Percentiles rank a stretch among this genome's conserved stretches.
Conservation (phyloP, 2,113 vertebrate genomes). For the Halcyon senegalensis region DNA sequence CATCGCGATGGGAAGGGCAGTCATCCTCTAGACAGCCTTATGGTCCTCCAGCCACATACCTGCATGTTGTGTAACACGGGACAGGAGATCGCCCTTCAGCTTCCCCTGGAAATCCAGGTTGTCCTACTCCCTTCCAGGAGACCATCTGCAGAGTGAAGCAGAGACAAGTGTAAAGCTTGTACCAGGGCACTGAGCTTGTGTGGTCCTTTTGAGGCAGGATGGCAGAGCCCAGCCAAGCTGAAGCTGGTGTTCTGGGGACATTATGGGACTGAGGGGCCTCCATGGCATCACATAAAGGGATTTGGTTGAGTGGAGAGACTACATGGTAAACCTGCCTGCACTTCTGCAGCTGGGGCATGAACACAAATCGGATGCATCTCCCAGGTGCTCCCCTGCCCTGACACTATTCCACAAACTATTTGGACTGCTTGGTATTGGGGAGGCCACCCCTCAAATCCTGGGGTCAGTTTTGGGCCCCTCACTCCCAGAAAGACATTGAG, state of each 20-base stretch:
- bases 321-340: background rate
- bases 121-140: background rate
- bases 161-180: background rate
- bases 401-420: too few species aligned
- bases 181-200: background rate
- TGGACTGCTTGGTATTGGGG: too few species aligned
- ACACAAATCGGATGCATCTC: background rate
- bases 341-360: accelerated
- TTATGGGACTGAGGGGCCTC: background rate
- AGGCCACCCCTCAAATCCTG: too few species aligned
- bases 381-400: background rate
- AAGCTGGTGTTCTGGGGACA: background rate
- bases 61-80: accelerated
- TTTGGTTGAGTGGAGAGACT: background rate
- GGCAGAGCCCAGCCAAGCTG: background rate
- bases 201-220: background rate
- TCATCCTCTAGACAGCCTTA: background rate
- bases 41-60: accelerated
- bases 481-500: too few species aligned
- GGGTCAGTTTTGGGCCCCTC: too few species aligned
- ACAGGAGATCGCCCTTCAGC: background rate
- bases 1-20: accelerated
- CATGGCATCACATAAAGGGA: background rate
- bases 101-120: background rate
- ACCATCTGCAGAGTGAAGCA: background rate